phyloP scores from a whole-genome alignment of 1,140 invertebrate species.

The Phthorimaea operculella region DNA sequence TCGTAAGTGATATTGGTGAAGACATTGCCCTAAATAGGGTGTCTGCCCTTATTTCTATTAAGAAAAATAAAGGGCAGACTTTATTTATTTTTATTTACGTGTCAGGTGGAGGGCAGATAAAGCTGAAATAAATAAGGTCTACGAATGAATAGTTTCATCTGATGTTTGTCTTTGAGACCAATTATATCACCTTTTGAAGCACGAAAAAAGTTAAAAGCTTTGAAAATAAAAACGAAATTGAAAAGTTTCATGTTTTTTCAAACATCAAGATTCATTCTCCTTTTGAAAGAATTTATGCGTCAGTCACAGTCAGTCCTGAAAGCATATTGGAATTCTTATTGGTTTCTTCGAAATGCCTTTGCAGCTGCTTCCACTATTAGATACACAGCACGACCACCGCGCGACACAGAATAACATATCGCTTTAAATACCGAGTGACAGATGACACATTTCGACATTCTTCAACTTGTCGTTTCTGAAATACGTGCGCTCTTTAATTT shows the following conservation, averaged over 20 bases:
- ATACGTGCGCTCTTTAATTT: conserved; percentile 47
- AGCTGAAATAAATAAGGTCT: too few species aligned
- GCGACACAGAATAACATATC: conserved; percentile 61
- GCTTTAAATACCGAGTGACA: conserved; percentile 65
- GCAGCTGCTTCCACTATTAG: conserved; percentile 54
- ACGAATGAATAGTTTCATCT: too few species aligned
- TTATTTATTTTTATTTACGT: too few species aligned
- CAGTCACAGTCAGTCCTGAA: conserved; percentile 14
- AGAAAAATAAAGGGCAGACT: too few species aligned
- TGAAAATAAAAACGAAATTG: neutral
- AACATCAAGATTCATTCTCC: neutral
- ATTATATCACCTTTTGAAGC: too few species aligned
- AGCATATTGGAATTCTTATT: conserved; percentile 39
- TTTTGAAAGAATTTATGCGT: conserved; percentile 22
- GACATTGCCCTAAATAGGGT: too few species aligned
- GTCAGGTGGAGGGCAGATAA: too few species aligned
- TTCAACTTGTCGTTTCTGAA: conserved; percentile 64
- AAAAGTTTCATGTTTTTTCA: neutral
- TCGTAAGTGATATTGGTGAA: neutral
- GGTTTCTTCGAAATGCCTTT: conserved; percentile 33
- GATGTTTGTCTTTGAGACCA: too few species aligned
- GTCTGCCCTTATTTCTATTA: too few species aligned
- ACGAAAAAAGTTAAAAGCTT: too few species aligned
- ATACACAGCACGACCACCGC: conserved; percentile 39
- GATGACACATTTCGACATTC: conserved; percentile 67